Evolutionary conservation across 2,113 vertebrate species (phyloP), one percentile per base, ranked within the genome.

Genomic region (Limnothrissa miodon): DNA sequence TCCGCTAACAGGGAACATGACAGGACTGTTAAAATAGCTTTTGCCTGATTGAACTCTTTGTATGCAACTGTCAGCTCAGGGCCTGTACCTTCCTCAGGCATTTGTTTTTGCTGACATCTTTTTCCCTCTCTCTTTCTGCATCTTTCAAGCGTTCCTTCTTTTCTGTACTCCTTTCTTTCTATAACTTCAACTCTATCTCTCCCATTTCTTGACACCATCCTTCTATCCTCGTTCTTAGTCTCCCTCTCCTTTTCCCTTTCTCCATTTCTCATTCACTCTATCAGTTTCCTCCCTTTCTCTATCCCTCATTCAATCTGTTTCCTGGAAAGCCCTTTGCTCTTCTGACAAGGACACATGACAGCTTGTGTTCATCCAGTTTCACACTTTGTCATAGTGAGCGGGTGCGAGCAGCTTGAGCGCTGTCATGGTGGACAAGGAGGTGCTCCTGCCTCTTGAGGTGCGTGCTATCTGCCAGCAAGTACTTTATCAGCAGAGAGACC

Each of bases 341-440:
- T 85, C 86, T 89, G 84, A 87, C 82, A 86, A 85, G 89, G 91
- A 90, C 89, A 90, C 87, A 79, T 79, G 81, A 85, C 87, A 87
- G 88, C 89, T 86, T 39, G 83, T 70, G 85, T 83, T 87, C 81
- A 86, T 82, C 85, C 44, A 84, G 83, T 88, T 89, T 93, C 87
- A 86, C 86, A 88, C 70, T 45, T 84, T 87, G 85, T 87, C 29
- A 42, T 90, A 85, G 84, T 44, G 82, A 87, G 87, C 89, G 90
- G 86, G 74, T 86, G 83, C 82, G 79, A 86, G 90, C 94, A 93
- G 92, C 93, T 92, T 92, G 90, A 82, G 84, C 39, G 78, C 84
- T 87, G 90, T 92, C 89, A 87, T 39, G 44, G 45, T 59, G 80
- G 82, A 44, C 29, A 79, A 51, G 46, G 79, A 62, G n/a, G 59